These are phyloP conservation scores for Malurus cyaneus DNA, from an alignment of 2,113 vertebrate species.

Conservation along the genomic window DNA sequence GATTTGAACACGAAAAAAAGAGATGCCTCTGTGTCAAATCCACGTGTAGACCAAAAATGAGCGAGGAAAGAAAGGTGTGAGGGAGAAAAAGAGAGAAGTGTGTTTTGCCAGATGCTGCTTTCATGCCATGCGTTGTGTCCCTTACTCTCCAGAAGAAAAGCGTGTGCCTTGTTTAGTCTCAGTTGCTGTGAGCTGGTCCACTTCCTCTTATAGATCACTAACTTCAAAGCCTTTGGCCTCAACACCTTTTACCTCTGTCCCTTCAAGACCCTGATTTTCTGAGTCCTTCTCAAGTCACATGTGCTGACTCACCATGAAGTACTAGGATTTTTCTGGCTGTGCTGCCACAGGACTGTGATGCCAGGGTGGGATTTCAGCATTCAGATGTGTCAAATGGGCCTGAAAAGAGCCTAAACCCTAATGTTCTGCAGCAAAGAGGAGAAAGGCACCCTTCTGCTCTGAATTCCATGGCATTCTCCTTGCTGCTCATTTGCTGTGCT, in stretches of 20 bases:
- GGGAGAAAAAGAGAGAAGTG: background rate
- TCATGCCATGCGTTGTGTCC: background rate
- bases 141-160: background rate
- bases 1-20: background rate
- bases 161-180: background rate
- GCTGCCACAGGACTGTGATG: background rate
- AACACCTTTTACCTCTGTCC: background rate
- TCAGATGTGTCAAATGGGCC: background rate
- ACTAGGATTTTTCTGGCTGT: background rate
- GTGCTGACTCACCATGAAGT: background rate
- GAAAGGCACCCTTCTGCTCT: background rate
- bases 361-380: background rate
- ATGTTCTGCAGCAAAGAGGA: background rate
- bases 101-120: background rate
- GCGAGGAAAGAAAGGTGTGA: background rate
- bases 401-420: background rate
- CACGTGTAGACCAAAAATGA: background rate
- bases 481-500: accelerated
- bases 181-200: background rate
- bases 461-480: background rate
- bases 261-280: background rate
- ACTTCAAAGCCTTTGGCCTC: background rate
- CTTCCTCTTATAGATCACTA: background rate
- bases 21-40: background rate
- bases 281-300: background rate